Evolutionary conservation across 2,888 invertebrate species (phyloP).

Genomic region (Drosophila cognata): DNA sequence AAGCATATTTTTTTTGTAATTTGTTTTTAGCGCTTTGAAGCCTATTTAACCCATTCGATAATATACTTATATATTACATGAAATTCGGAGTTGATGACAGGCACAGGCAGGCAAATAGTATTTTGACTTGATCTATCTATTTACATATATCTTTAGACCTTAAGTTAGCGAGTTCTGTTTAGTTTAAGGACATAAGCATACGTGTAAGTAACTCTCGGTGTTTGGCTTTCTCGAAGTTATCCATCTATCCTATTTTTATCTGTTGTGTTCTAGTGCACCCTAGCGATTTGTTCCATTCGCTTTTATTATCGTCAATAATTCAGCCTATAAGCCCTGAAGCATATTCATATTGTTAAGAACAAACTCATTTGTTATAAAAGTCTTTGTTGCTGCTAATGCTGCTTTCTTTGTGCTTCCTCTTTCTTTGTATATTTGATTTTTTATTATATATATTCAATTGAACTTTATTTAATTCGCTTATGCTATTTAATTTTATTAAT

Average conservation of each 20-base stretch:
- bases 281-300: conserved; percentile 28
- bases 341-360: conserved; percentile 13
- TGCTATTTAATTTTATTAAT: conserved; percentile 59
- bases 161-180: conserved; percentile 57
- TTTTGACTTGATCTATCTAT: conserved; percentile 6
- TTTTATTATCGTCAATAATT: conserved; percentile 30
- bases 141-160: conserved; percentile 21
- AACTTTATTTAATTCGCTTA: conserved; percentile 29
- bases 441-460: conserved; percentile 23
- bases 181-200: conserved; percentile 43
- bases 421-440: conserved; percentile 29
- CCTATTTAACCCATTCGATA: conserved; percentile 48
- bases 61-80: conserved; percentile 64
- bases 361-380: conserved; percentile 27
- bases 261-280: conserved; percentile 56
- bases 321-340: conserved; percentile 14
- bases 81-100: conserved; percentile 82
- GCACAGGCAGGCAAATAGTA: conserved; percentile 38
- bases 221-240: conserved; percentile 63
- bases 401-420: conserved; percentile 58
- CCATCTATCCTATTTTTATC: conserved; percentile 32
- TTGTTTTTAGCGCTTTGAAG: conserved; percentile 44
- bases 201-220: conserved; percentile 65
- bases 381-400: conserved; percentile 46
- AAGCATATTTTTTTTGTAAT: conserved; percentile 35